Evolutionary conservation across 1,140 invertebrate genomes (phyloP).

Genomic region (Drosophila pruinosa): DNA sequence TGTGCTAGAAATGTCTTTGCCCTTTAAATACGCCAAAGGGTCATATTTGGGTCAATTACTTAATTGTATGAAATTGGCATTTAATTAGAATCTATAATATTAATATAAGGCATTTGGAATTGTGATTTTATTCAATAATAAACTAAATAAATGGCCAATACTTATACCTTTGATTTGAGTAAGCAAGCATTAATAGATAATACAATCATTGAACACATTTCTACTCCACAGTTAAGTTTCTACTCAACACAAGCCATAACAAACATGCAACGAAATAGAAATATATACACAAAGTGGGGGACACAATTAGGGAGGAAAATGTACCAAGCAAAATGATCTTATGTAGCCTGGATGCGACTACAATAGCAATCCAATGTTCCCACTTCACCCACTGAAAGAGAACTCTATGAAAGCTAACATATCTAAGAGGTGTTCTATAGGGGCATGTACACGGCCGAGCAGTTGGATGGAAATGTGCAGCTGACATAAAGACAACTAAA

Average conservation of each 20-base stretch:
- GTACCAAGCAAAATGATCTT: constrained; percentile 12
- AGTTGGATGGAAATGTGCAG: constrained; percentile 40
- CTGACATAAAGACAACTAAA: constrained; percentile 76
- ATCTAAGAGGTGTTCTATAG: not conserved
- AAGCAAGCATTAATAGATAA: too few relatives aligned
- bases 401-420: constrained; percentile 31
- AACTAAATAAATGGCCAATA: too few relatives aligned
- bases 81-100: too few relatives aligned
- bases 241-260: not conserved
- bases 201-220: too few relatives aligned
- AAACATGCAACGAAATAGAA: constrained; percentile 4
- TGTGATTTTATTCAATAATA: too few relatives aligned
- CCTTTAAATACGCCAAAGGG: not conserved
- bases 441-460: not conserved
- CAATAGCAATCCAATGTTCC: constrained; percentile 30
- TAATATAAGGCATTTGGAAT: too few relatives aligned
- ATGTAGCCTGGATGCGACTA: constrained; percentile 7
- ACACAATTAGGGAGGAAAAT: constrained; percentile 12
- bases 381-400: constrained; percentile 6
- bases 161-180: too few relatives aligned
- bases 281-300: not conserved
- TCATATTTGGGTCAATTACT: too few relatives aligned
- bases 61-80: too few relatives aligned
- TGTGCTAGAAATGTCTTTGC: not conserved
- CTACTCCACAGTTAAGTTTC: too few relatives aligned